phyloP scores from a whole-genome alignment of 2,797 vertebrate species.

The Discoglossus pictus region DNA sequence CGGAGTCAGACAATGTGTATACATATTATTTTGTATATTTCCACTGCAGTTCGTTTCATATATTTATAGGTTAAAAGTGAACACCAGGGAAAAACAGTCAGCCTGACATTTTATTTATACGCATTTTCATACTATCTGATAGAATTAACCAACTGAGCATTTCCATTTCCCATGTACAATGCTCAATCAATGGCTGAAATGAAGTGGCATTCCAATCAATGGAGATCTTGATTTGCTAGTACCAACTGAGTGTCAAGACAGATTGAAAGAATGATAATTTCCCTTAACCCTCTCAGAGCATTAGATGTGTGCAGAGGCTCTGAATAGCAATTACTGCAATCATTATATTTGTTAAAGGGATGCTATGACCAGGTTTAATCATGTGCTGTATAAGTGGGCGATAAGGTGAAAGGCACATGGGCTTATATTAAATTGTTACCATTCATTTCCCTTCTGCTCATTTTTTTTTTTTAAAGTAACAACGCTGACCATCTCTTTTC shows the following conservation, averaged over 20 bases:
- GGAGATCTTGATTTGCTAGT: constrained; percentile 40
- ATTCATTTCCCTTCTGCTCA: too few relatives aligned
- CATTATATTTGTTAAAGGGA: too few relatives aligned
- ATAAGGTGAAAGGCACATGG: too few relatives aligned
- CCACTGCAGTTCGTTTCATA: constrained; percentile 11
- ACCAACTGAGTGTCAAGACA: constrained; percentile 38
- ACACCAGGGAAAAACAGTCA: not conserved
- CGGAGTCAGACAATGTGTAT: too few relatives aligned
- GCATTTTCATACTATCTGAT: constrained; percentile 36
- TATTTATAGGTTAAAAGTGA: constrained; percentile 18
- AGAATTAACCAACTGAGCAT: constrained; percentile 37
- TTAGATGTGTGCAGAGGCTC: not conserved
- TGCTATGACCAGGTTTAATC: too few relatives aligned
- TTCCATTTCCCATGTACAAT: constrained; percentile 41
- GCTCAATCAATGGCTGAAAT: constrained; percentile 44
- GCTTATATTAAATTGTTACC: too few relatives aligned
- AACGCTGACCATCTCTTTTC: too few relatives aligned
- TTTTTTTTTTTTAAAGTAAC: too few relatives aligned
- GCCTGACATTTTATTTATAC: constrained; percentile 28
- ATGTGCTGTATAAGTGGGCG: too few relatives aligned
- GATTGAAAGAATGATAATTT: constrained; percentile 35
- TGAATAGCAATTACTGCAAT: too few relatives aligned
- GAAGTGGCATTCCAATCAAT: constrained; percentile 45
- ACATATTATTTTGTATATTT: constrained; percentile 4
- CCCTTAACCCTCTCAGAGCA: constrained; percentile 23